phyloP scores from a whole-genome alignment of 2,888 invertebrate species.

The Hartigia nigra region DNA sequence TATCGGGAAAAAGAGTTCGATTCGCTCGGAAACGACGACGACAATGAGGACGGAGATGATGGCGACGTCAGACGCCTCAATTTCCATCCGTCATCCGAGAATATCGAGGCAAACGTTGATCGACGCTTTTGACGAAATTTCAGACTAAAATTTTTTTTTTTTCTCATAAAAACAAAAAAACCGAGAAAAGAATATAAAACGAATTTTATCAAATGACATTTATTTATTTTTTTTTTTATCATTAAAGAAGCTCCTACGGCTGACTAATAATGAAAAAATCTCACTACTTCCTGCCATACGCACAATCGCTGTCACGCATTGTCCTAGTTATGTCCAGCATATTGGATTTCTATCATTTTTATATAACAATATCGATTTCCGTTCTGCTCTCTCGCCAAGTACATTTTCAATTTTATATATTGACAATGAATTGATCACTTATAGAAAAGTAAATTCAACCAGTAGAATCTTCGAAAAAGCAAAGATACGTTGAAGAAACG shows the following conservation, averaged over 20 bases:
- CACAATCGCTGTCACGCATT: background rate
- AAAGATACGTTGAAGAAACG: background rate
- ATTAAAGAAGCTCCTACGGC: background rate
- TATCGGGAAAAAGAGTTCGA: background rate
- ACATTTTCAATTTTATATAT: no score
- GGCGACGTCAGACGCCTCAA: background rate
- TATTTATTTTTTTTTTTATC: background rate
- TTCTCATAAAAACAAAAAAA: background rate
- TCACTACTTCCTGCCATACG: background rate
- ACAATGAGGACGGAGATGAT: background rate
- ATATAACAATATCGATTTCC: background rate
- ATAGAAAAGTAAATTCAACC: background rate
- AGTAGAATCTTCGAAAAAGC: background rate
- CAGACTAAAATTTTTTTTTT: background rate
- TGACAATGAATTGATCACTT: no score
- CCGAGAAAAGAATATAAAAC: background rate
- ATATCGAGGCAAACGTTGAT: background rate
- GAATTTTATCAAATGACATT: background rate
- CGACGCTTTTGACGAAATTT: background rate
- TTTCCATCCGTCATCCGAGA: background rate
- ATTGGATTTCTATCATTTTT: background rate
- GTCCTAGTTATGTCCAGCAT: background rate
- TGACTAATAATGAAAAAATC: background rate
- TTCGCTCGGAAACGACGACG: background rate
- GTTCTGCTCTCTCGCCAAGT: background rate